Evolutionary conservation across 2,113 vertebrate species (phyloP).

Genomic region (Macroglossus sobrinus): DNA sequence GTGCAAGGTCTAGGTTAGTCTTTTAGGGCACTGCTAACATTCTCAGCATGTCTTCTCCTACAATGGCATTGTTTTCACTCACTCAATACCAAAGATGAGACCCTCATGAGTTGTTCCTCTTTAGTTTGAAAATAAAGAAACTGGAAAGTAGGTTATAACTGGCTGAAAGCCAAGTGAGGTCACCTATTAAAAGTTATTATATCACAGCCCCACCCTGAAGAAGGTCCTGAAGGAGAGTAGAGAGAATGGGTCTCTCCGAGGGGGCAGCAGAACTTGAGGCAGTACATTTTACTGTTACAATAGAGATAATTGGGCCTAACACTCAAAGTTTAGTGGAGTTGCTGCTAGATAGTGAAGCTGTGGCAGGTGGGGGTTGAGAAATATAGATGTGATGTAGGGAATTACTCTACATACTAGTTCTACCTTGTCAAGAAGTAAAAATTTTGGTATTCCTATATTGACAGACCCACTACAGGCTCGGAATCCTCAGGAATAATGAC

Average conservation of each 20-base stretch:
- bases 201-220: not conserved
- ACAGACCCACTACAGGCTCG: not conserved
- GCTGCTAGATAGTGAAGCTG: not conserved
- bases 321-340: not conserved
- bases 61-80: not conserved
- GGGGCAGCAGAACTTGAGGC: not conserved
- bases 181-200: not conserved
- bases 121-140: not conserved
- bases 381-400: not conserved
- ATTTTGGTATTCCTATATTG: not conserved
- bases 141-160: not conserved
- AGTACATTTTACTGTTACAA: not conserved
- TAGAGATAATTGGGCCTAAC: not conserved
- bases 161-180: not conserved
- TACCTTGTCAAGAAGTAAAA: not conserved
- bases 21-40: not conserved
- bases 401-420: not conserved
- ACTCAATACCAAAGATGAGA: not conserved
- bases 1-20: not conserved
- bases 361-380: not conserved
- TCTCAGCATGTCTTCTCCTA: not conserved
- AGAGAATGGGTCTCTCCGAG: not conserved
- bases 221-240: not conserved
- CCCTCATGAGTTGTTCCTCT: not conserved
- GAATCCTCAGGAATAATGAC: not conserved